Percentiles rank a stretch among this genome's conserved stretches.
phyloP scores from a whole-genome alignment of 2,797 vertebrate genomes.

The Falco cherrug region DNA sequence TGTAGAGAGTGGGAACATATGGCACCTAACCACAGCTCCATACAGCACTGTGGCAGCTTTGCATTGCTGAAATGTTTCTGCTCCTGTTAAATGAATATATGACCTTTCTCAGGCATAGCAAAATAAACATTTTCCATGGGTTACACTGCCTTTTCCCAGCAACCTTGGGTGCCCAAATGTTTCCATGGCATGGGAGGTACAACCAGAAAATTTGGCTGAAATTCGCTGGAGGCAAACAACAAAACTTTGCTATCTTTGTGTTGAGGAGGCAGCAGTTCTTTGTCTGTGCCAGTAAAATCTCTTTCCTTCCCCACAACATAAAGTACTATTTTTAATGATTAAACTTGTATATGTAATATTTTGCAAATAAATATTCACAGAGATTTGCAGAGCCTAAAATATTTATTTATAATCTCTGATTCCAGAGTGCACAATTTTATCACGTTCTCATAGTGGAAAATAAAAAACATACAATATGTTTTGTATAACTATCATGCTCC shows the following conservation, averaged over 20 bases:
- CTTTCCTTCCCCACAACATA: not conserved
- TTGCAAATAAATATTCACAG: slow-evolving; percentile 53
- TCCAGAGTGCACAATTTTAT: slow-evolving; percentile 41
- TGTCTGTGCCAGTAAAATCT: not conserved
- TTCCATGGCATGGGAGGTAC: not conserved
- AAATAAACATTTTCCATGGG: not conserved
- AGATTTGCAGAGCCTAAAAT: slow-evolving; percentile 32
- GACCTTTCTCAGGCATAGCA: not conserved
- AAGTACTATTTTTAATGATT: slow-evolving; percentile 18
- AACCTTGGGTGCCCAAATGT: not conserved
- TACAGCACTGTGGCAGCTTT: not conserved
- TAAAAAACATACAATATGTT: slow-evolving; percentile 55
- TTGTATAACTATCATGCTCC: slow-evolving; percentile 67
- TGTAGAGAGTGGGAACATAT: not conserved
- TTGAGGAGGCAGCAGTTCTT: not conserved
- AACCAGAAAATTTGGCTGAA: not conserved
- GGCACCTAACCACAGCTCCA: not conserved
- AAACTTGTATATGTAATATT: slow-evolving; percentile 1
- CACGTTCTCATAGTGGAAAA: slow-evolving; percentile 27
- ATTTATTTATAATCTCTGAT: slow-evolving; percentile 50
- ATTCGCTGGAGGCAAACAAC: not conserved
- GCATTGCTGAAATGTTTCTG: not conserved
- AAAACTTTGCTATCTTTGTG: not conserved
- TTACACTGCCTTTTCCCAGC: not conserved
- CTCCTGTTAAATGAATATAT: not conserved